phyloP scores from a whole-genome alignment of 2,113 vertebrate species.

The Dissostichus mawsoni region DNA sequence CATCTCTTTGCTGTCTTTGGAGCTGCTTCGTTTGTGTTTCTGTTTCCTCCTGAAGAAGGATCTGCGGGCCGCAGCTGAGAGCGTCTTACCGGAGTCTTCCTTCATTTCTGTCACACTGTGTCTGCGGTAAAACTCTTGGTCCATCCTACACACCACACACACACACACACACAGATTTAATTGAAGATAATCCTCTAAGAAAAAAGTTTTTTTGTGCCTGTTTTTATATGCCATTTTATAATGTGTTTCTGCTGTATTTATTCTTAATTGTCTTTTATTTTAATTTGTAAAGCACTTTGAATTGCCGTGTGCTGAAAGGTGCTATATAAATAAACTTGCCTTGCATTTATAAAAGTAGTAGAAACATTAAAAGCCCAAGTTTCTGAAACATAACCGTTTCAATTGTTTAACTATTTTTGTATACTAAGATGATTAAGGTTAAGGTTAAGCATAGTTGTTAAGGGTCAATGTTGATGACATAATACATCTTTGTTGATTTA shows the following conservation, averaged over 20 bases:
- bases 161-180: not conserved
- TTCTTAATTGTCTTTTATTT: too few relatives aligned
- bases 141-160: constrained; percentile 87
- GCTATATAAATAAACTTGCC: too few relatives aligned
- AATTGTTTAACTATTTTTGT: not conserved
- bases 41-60: constrained; percentile 97
- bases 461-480: not conserved
- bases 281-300: too few relatives aligned
- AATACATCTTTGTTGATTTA: constrained; percentile 8
- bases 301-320: too few relatives aligned
- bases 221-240: too few relatives aligned
- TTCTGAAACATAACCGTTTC: too few relatives aligned
- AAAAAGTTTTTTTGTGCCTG: not conserved
- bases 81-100: constrained; percentile 92
- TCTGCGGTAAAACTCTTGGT: constrained; percentile 97
- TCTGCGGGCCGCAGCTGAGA: constrained; percentile 94
- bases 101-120: constrained; percentile 95
- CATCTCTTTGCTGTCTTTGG: constrained; percentile 96
- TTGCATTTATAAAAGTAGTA: too few relatives aligned
- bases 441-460: not conserved
- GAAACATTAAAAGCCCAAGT: too few relatives aligned
- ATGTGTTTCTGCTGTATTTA: too few relatives aligned
- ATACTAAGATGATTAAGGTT: not conserved
- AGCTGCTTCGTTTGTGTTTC: constrained; percentile 97
- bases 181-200: not conserved